Conservation (phyloP, 1,140 invertebrate genomes). For the Drosophila busckii region DNA sequence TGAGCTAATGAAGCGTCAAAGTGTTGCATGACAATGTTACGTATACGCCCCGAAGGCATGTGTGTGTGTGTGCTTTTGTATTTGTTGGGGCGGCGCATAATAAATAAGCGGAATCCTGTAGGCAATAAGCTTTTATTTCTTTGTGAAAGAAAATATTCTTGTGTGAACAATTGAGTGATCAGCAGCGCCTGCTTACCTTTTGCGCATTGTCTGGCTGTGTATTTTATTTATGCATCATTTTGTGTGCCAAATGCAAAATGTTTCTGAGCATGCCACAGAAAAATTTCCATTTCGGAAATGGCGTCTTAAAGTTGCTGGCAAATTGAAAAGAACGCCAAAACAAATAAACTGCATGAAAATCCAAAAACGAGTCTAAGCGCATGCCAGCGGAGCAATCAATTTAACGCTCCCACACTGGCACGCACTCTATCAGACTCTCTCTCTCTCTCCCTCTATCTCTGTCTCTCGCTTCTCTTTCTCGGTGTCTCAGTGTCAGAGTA, state of each 20-base stretch:
- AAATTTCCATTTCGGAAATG: conserved; percentile 1
- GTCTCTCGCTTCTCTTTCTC: conserved; percentile 15
- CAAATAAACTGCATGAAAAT: conserved; percentile 27
- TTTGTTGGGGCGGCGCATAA: conserved; percentile 25
- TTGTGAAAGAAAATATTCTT: conserved; percentile 31
- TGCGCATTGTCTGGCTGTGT: conserved; percentile 1
- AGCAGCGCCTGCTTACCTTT: conserved; percentile 42
- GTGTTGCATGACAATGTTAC: conserved; percentile 42
- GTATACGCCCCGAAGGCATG: not conserved
- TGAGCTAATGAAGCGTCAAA: conserved; percentile 60
- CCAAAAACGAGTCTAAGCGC: conserved; percentile 6
- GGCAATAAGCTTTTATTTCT: conserved; percentile 12
- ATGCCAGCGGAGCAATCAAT: conserved; percentile 64
- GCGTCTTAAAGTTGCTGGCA: conserved; percentile 7
- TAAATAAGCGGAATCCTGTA: conserved; percentile 35
- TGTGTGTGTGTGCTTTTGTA: not conserved
- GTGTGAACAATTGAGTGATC: conserved; percentile 47
- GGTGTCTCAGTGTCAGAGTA: too few relatives aligned
- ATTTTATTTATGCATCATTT: conserved; percentile 21
- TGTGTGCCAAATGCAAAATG: conserved; percentile 11
- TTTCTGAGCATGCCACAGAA: not conserved
- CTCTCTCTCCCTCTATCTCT: not conserved
- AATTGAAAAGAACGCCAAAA: conserved; percentile 16
- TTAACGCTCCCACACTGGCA: conserved; percentile 39
- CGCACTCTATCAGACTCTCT: not conserved